Base-by-base conservation (phyloP, 2,797 vertebrate species). In the Babyrousa celebensis region DNA sequence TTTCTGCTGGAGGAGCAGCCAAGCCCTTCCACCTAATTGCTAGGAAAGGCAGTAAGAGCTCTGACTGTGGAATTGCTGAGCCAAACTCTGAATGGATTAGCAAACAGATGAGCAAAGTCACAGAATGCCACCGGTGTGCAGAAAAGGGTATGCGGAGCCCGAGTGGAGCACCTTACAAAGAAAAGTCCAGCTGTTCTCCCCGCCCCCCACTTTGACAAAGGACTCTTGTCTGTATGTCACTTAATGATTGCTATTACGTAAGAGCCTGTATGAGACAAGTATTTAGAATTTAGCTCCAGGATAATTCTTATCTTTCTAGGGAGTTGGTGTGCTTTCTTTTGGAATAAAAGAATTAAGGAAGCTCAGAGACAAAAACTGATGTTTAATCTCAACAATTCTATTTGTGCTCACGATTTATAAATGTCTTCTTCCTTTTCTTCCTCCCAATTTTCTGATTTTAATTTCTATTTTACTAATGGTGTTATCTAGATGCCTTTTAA, bases 1-100 rank as follows among this genome's bases (percentile, higher is more conserved):
- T 74, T 95, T 92, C 92, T 92, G 77, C 48, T 16, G 43, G 52
- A 92, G 65, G 12, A 56, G n/a, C 54, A 63, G 71, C 29, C 62
- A 17, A 43, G 23, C 7, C 88, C 74, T 89, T 65, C 63, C 16
- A 40, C 60, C 79, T 63, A 67, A 89, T 23, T 93, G 54, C 54
- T 32, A 56, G 40, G 25, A 48, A 86, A 74, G 60, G 70, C 65
- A 63, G 83, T 21, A 21, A 86, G 27, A 36, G 40, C 25, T 56
- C 84, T 25, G 43, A 48, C 43, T 48, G 54, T 32, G 48, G 43
- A 54, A 63, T 85, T 86, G 32, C 60, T 43, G 52, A 52, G 36
- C 23, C 21, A 54, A n/a, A 62, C 65, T 90, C 75, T 89, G 67
- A 72, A 36, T 52, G n/a, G 17, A 60, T 89, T 48, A 43, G 67